Evolutionary conservation across 2,113 vertebrate species (phyloP), one percentile per base, ranked within the genome.

Genomic region (Brachyistius frenatus): DNA sequence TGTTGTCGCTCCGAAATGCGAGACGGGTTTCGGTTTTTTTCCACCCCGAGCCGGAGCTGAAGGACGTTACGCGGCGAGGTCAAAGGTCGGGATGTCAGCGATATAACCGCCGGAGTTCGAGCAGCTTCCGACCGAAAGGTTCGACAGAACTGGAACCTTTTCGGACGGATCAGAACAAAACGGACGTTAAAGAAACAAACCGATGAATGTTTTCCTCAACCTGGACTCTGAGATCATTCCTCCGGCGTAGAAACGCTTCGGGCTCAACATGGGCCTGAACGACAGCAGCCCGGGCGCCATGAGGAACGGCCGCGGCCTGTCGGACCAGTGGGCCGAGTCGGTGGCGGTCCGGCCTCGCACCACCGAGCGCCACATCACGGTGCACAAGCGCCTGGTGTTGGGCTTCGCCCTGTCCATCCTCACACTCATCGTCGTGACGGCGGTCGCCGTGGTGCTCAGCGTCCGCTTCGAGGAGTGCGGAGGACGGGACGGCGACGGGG

Each of bases 381-480:
- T 97, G 73, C 96, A 97, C 94, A 96, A 92, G 73, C 95, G 96
- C 8, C 95, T 99, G 30, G 95, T 97, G 15, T 91, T 98, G 86
- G 98, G 93, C 69, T 99, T 98, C 72, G 97, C 96, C 35, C 78
- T 98, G 79, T 97, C 97, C 88, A 95, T 99, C 92, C 92, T 97
- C 83, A 97, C 96, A 10, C 93, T 99, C 80, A 94, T 99, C 33
- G 88, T 96, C 0, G 96, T 98, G 62, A 97, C 97, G 11, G 96
- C 95, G 64, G 94, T 98, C 39, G 97, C 97, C 0, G 96, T 98
- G 71, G 89, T 95, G 73, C 96, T 99, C 86, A 96, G 95, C 85
- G 78, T 98, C 73, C 95, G 96, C 58, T 96, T 96, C 67, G 97
- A 98, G 86, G 96, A 96, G 88, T 99, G 98, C 5, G 62, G 78